A percentile compares a stretch with the other conserved stretches of the same genome.
Conservation (phyloP, 2,113 vertebrate genomes). For the Pyxicephalus adspersus region DNA sequence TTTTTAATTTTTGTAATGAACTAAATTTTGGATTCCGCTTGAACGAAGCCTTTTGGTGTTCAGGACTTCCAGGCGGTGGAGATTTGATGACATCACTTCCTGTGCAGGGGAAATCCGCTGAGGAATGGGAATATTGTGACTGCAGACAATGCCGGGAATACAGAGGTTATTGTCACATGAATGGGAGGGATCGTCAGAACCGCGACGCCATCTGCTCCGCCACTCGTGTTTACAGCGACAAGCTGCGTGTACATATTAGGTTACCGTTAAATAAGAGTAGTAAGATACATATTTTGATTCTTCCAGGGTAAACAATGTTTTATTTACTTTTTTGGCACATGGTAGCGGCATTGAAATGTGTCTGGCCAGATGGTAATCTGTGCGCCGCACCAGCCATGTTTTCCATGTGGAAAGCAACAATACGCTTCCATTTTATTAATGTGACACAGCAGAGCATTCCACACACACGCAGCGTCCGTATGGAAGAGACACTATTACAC, state of each 20-base stretch:
- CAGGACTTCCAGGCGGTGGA: too few species aligned
- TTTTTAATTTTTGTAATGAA: too few species aligned
- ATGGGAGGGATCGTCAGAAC: neutral
- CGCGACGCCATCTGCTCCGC: neutral
- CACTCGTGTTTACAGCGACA: neutral
- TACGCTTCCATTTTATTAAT: conserved; percentile 20
- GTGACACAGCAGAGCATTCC: conserved; percentile 15
- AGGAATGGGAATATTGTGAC: too few species aligned
- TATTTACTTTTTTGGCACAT: conserved; percentile 32
- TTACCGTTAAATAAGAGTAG: conserved; percentile 2
- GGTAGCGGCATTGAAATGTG: neutral
- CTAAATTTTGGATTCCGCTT: too few species aligned
- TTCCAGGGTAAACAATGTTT: conserved; percentile 1
- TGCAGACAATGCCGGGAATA: too few species aligned
- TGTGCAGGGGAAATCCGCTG: too few species aligned
- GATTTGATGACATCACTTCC: too few species aligned
- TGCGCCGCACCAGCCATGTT: conserved; percentile 5
- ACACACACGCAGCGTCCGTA: neutral
- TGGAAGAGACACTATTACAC: neutral
- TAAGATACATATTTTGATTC: conserved; percentile 12
- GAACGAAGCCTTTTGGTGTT: too few species aligned
- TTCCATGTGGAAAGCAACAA: neutral
- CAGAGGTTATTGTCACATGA: too few species aligned
- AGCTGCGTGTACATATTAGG: neutral
- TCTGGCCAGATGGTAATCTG: conserved; percentile 17